Percentiles rank a stretch among this genome's conserved stretches.
Conservation (phyloP, 2,888 invertebrate genomes). For the Orgyia antiqua region DNA sequence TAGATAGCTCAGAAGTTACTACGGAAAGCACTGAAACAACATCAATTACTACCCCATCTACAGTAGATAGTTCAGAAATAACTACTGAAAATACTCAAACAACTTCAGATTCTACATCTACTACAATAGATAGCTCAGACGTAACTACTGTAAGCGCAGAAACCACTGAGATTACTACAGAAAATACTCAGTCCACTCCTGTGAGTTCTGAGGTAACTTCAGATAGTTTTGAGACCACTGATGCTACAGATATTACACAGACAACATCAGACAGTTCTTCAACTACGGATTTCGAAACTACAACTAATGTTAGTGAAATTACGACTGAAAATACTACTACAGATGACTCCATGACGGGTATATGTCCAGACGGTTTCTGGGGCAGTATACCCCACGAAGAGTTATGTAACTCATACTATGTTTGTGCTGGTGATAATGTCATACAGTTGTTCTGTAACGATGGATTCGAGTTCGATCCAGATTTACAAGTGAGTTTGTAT, state of each 20-base stretch:
- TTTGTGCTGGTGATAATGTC: constrained; percentile 32
- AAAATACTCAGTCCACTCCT: background rate
- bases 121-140: background rate
- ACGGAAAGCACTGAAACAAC: background rate
- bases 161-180: background rate
- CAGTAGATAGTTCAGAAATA: background rate
- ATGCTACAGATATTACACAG: background rate
- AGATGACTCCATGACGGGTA: constrained; percentile 3
- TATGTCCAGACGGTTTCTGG: constrained; percentile 5
- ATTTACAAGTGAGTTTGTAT: constrained; percentile 12
- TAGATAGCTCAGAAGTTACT: no score
- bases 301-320: background rate
- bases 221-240: background rate
- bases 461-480: constrained; percentile 35
- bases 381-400: constrained; percentile 15
- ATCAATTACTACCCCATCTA: background rate
- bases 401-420: constrained; percentile 9
- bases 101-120: background rate
- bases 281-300: no score
- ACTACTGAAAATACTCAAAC: constrained; percentile 1
- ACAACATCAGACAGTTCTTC: background rate
- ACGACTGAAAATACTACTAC: background rate
- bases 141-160: background rate
- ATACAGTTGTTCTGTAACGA: constrained; percentile 28
- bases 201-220: background rate